phyloP scores from a whole-genome alignment of 2,797 vertebrate species.

The Myiotriccus ornatus region DNA sequence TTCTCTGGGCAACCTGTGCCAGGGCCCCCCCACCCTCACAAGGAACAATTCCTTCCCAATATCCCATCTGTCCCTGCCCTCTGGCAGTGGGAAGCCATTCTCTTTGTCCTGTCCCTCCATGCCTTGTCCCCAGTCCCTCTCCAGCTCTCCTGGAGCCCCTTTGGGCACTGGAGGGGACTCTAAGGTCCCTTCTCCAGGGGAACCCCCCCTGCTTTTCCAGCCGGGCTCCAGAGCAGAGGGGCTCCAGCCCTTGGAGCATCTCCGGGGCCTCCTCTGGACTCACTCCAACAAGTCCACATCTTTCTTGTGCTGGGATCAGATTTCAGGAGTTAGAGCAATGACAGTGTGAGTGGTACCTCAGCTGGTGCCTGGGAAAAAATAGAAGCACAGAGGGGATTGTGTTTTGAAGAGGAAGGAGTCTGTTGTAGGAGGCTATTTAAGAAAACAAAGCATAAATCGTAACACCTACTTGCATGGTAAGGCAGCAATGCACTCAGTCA shows the following conservation, averaged over 20 bases:
- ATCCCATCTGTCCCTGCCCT: rapidly evolving
- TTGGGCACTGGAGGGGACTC: neutral
- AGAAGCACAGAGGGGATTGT: neutral
- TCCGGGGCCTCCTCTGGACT: neutral
- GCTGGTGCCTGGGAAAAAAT: neutral
- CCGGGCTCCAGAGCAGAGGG: neutral
- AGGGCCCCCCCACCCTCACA: rapidly evolving
- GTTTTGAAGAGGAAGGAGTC: neutral
- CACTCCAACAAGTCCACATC: rapidly evolving
- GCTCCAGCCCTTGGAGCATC: neutral
- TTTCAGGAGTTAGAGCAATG: neutral
- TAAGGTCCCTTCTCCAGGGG: neutral
- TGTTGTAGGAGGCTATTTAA: neutral
- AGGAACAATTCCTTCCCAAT: rapidly evolving
- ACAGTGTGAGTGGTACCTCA: rapidly evolving
- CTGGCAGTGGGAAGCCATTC: neutral
- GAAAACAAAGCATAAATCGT: slow-evolving; percentile 36
- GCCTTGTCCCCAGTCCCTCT: neutral
- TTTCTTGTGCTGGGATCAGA: neutral
- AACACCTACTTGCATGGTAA: slow-evolving; percentile 14
- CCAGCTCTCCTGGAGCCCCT: neutral
- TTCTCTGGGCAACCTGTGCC: neutral
- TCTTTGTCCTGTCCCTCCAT: neutral
- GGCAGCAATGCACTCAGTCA: neutral
- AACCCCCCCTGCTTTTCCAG: neutral